Evolutionary conservation across 2,888 invertebrate genomes (phyloP).

Genomic region (Orthonevra nobilis): DNA sequence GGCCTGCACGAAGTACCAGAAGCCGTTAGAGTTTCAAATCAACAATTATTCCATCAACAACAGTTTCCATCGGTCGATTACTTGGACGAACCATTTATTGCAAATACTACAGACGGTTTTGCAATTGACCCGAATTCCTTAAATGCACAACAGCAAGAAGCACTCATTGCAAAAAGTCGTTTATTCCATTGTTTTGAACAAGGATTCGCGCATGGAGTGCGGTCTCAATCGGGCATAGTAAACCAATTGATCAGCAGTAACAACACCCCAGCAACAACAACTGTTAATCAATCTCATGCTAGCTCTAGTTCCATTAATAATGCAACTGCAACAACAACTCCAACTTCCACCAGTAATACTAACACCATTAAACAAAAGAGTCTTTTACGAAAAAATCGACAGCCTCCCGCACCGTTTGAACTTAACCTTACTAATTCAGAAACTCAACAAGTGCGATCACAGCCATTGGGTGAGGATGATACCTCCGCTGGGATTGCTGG

Average conservation of each 20-base stretch:
- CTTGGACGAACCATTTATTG: constrained; percentile 76
- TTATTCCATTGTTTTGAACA: constrained; percentile 80
- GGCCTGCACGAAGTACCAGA: constrained; percentile 84
- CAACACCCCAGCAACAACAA: constrained; percentile 69
- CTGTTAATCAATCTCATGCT: constrained; percentile 53
- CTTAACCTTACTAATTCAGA: constrained; percentile 74
- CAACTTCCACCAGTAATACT: constrained; percentile 72
- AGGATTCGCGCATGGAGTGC: constrained; percentile 74
- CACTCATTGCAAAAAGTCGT: constrained; percentile 79
- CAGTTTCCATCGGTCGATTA: constrained; percentile 77
- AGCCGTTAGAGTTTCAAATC: constrained; percentile 82
- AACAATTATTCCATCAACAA: constrained; percentile 80
- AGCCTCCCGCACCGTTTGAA: constrained; percentile 76
- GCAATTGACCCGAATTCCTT: constrained; percentile 78
- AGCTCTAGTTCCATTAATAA: constrained; percentile 52
- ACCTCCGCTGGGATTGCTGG: constrained; percentile 49
- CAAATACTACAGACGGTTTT: constrained; percentile 76
- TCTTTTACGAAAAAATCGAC: constrained; percentile 78
- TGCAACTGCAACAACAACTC: constrained; percentile 47
- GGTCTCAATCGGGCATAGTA: constrained; percentile 71
- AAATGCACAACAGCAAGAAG: constrained; percentile 79
- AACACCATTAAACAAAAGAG: constrained; percentile 73
- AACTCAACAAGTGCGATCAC: constrained; percentile 79
- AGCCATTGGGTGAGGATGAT: constrained; percentile 80
- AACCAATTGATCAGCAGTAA: constrained; percentile 71